Conservation (phyloP, 1,140 invertebrate species). For the Zaprionus nigranus region DNA sequence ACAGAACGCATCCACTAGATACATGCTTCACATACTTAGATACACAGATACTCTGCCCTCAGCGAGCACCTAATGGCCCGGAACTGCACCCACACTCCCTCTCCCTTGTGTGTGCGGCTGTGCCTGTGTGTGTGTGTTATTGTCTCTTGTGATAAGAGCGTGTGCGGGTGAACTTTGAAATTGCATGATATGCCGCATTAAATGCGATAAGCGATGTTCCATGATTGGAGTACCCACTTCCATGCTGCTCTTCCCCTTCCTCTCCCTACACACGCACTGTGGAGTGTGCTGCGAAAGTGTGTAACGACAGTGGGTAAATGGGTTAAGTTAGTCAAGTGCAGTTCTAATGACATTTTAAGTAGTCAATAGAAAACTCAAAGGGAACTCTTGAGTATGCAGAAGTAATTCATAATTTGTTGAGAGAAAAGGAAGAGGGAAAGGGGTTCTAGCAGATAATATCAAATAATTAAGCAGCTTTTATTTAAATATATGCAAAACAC, state of each 20-base stretch:
- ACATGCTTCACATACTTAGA: constrained; percentile 8
- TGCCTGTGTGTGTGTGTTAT: background rate
- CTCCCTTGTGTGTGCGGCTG: constrained; percentile 1
- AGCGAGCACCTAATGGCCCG: constrained; percentile 72
- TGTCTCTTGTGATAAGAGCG: constrained; percentile 17
- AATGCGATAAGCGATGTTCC: constrained; percentile 64
- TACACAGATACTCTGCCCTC: constrained; percentile 5
- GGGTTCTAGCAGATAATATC: too few relatives aligned
- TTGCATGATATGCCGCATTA: constrained; percentile 57
- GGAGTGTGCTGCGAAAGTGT: constrained; percentile 1
- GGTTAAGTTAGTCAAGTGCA: constrained; percentile 37
- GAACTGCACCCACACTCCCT: constrained; percentile 36
- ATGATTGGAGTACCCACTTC: constrained; percentile 28
- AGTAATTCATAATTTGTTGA: too few relatives aligned
- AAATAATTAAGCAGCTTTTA: too few relatives aligned
- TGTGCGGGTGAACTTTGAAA: constrained; percentile 23
- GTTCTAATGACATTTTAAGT: constrained; percentile 16
- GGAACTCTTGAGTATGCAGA: background rate
- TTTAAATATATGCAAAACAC: too few relatives aligned
- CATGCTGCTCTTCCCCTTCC: background rate
- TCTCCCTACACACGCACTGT: constrained; percentile 24
- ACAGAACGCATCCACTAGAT: constrained; percentile 51
- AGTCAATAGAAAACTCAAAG: background rate
- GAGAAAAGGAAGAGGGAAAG: too few relatives aligned
- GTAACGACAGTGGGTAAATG: constrained; percentile 32